phyloP scores from a whole-genome alignment of 2,888 invertebrate genomes.

The Calliphora vomitoria region DNA sequence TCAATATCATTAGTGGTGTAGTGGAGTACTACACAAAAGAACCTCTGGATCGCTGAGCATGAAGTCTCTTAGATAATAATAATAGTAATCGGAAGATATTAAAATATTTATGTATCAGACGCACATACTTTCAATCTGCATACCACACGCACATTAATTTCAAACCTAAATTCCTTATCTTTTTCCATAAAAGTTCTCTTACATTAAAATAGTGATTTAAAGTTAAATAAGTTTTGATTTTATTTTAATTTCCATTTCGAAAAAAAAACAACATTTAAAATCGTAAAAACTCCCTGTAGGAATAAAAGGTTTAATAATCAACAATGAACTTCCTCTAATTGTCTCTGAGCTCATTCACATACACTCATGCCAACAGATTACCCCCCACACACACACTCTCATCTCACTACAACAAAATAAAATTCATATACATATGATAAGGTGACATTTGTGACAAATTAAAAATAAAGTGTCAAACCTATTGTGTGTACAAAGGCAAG shows the following conservation, averaged over 20 bases:
- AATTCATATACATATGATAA: slow-evolving; percentile 43
- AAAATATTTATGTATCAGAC: no score
- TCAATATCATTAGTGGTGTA: no score
- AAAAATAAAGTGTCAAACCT: slow-evolving; percentile 76
- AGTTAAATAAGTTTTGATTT: not conserved
- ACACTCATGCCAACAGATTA: slow-evolving; percentile 22
- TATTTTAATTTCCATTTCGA: not conserved
- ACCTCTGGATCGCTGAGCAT: no score
- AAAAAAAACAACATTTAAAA: not conserved
- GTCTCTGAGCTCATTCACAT: slow-evolving; percentile 2
- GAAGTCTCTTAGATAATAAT: no score
- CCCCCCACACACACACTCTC: slow-evolving; percentile 1
- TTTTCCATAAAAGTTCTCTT: no score
- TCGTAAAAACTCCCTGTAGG: slow-evolving; percentile 47
- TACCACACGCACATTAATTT: no score
- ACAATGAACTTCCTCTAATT: slow-evolving; percentile 64
- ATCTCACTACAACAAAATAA: not conserved
- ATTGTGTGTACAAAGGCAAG: slow-evolving; percentile 71
- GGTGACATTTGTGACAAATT: slow-evolving; percentile 75
- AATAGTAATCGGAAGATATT: no score
- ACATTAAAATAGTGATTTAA: not conserved
- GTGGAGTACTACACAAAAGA: no score
- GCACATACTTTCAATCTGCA: no score
- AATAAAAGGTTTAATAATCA: slow-evolving; percentile 65
- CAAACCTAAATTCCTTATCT: no score